Percentiles rank a stretch among this genome's conserved stretches.
Evolutionary conservation across 1,140 invertebrate genomes (phyloP).

Genomic region (Caerostris extrusa): DNA sequence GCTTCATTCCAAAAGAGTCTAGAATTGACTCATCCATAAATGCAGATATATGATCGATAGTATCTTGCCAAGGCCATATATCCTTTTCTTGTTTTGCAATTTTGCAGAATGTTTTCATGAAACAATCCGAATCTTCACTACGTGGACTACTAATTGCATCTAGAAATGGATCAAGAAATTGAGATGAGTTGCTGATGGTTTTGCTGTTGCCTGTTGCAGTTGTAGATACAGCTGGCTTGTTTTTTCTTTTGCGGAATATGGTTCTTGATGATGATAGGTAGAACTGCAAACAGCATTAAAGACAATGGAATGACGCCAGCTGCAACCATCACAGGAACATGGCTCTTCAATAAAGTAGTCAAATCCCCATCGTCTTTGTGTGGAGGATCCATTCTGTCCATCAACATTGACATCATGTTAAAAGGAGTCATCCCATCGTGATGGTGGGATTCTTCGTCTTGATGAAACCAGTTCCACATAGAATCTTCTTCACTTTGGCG

Average conservation of each 20-base stretch:
- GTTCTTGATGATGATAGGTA: constrained; percentile 42
- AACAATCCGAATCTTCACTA: constrained; percentile 29
- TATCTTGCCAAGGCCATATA: neutral
- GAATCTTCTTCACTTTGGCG: neutral
- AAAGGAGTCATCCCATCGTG: neutral
- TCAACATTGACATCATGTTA: neutral
- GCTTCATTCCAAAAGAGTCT: constrained; percentile 31
- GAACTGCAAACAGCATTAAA: constrained; percentile 26
- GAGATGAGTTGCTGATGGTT: neutral
- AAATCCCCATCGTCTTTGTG: neutral
- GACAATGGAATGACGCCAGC: constrained; percentile 43
- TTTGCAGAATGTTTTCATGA: constrained; percentile 45
- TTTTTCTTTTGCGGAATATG: neutral
- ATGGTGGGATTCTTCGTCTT: neutral
- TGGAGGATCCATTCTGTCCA: constrained; percentile 17
- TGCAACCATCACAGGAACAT: constrained; percentile 7
- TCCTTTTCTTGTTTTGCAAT: neutral
- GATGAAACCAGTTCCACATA: neutral
- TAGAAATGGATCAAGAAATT: constrained; percentile 41
- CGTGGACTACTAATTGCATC: constrained; percentile 59
- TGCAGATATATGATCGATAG: neutral
- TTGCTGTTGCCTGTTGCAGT: constrained; percentile 11
- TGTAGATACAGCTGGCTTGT: constrained; percentile 3
- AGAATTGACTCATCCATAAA: constrained; percentile 15
- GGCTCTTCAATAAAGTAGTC: constrained; percentile 2